These are phyloP conservation scores for Drosophila limbata DNA, from an alignment of 2,888 invertebrate species.

Conservation along the genomic window DNA sequence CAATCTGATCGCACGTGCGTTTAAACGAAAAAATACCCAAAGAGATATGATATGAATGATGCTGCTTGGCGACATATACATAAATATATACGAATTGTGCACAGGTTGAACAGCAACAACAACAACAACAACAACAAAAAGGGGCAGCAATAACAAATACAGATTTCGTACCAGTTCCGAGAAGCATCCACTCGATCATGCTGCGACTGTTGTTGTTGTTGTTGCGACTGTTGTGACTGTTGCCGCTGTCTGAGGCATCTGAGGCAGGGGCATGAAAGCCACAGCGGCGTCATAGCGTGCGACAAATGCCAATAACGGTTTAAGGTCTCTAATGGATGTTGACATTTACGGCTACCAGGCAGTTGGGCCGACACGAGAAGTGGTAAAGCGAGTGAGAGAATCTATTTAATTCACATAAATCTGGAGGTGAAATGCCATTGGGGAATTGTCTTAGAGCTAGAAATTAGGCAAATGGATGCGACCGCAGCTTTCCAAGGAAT, in stretches of 20 bases:
- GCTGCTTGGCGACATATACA: slow-evolving; percentile 8
- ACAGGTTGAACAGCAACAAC: slow-evolving; percentile 33
- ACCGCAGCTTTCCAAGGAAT: slow-evolving; percentile 71
- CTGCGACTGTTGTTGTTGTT: slow-evolving; percentile 59
- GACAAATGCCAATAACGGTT: slow-evolving; percentile 81
- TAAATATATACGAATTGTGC: slow-evolving; percentile 30
- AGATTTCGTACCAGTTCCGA: slow-evolving; percentile 61
- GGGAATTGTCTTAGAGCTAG: slow-evolving; percentile 72
- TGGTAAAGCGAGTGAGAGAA: slow-evolving; percentile 8
- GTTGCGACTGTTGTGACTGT: slow-evolving; percentile 59
- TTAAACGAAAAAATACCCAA: slow-evolving; percentile 7
- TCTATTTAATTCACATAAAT: slow-evolving; percentile 82
- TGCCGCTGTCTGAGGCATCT: slow-evolving; percentile 35
- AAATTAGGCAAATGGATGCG: slow-evolving; percentile 76
- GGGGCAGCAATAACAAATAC: slow-evolving; percentile 24
- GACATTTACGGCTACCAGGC: slow-evolving; percentile 77
- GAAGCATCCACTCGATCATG: slow-evolving; percentile 77
- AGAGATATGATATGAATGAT: slow-evolving; percentile 6
- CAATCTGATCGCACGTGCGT: slow-evolving; percentile 45
- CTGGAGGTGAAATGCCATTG: slow-evolving; percentile 79
- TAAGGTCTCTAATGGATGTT: slow-evolving; percentile 80
- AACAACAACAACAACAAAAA: slow-evolving; percentile 11
- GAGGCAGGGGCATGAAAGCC: slow-evolving; percentile 32
- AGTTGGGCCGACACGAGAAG: slow-evolving; percentile 17
- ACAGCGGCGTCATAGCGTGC: slow-evolving; percentile 78